Conservation (phyloP, 2,113 vertebrate genomes). For the Pomatorhinus ruficollis region DNA sequence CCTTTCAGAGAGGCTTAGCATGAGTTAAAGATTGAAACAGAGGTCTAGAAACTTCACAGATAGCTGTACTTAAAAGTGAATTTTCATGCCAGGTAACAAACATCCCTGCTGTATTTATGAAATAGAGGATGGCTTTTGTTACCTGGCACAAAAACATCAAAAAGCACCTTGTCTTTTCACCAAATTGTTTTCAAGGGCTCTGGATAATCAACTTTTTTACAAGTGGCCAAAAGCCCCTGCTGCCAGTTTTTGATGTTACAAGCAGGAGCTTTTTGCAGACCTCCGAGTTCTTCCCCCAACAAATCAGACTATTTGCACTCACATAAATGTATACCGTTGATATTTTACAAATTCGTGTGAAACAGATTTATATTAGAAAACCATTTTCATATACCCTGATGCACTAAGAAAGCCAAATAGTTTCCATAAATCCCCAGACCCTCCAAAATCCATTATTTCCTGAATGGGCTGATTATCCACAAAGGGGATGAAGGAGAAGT, state of each 20-base stretch:
- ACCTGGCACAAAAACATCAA: not conserved
- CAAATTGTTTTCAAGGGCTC: not conserved
- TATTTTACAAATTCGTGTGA: no score
- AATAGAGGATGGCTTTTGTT: not conserved
- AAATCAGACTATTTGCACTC: not conserved
- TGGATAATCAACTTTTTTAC: not conserved
- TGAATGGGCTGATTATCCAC: fast-evolving
- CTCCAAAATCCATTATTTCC: not conserved
- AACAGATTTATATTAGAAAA: not conserved
- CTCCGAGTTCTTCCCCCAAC: not conserved
- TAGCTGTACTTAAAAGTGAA: fast-evolving
- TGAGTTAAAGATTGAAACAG: fast-evolving
- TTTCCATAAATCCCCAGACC: not conserved
- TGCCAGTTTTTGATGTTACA: not conserved
- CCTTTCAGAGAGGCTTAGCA: not conserved
- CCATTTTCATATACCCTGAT: not conserved
- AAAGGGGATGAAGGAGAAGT: fast-evolving
- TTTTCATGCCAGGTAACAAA: not conserved
- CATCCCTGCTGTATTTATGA: fast-evolving
- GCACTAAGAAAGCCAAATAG: fast-evolving
- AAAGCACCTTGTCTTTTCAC: not conserved
- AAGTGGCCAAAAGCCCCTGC: not conserved
- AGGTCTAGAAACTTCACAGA: not conserved
- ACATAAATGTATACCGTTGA: fast-evolving
- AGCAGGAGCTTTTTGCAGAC: not conserved